Evolutionary conservation across 2,113 vertebrate species (phyloP).

Genomic region (Chloropsis cyanopogon): DNA sequence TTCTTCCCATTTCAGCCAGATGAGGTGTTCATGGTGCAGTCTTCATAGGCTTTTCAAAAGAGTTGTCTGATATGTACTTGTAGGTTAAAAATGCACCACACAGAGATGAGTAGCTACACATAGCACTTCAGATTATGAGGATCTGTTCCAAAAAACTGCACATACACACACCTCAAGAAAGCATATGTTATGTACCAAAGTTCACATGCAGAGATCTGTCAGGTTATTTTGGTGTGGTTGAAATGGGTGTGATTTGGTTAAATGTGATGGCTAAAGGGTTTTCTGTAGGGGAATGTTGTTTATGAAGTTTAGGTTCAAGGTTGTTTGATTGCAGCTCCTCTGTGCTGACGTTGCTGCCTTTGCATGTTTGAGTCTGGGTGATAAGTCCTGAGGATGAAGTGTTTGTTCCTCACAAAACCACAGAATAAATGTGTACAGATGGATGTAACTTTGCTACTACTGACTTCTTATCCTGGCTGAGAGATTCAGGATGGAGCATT

Average conservation of each 20-base stretch:
- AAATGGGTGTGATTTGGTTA: background rate
- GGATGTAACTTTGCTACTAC: background rate
- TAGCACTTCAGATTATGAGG: background rate
- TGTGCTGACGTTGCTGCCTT: fast-evolving
- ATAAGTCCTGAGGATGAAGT: background rate
- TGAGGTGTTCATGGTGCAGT: background rate
- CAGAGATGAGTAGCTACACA: background rate
- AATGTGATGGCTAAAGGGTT: background rate
- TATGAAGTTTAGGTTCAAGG: background rate
- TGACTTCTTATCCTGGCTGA: background rate
- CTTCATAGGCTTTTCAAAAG: background rate
- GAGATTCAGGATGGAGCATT: background rate
- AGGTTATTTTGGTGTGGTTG: background rate
- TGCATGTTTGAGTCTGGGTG: background rate
- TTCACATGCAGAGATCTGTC: background rate
- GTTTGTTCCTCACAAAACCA: background rate
- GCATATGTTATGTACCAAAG: background rate
- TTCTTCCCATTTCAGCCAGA: background rate
- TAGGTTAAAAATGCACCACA: background rate
- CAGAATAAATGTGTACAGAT: background rate
- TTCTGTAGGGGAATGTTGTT: background rate
- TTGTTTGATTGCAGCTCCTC: background rate
- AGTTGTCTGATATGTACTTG: background rate
- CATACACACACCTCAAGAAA: background rate
- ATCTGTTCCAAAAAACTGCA: background rate